Evolutionary conservation across 2,113 vertebrate genomes (phyloP), one percentile per base, ranked within the genome.

Genomic region (Phoxinus phoxinus): DNA sequence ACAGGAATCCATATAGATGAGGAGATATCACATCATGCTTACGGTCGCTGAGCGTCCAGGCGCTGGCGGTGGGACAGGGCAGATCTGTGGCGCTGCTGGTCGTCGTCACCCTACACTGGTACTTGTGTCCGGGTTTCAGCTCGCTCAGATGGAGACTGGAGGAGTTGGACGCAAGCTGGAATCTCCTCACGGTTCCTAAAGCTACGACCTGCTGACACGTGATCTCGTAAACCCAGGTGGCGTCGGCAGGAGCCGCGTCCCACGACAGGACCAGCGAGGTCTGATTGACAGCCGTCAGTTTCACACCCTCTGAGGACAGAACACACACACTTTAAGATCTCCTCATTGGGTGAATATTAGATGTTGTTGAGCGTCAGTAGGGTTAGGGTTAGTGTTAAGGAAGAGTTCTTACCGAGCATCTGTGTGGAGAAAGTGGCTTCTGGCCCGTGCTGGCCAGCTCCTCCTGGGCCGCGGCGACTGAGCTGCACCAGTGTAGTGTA

Each of bases 41-140:
- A 97, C 96, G 93, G 85, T 97, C 91, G 4, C 96, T 97, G 58
- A 95, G 95, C 27, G 96, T 97, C 96, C 96, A 97, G 2, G 96
- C 94, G 0, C 89, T 93, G 23, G 96, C 90, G 19, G 92, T 92
- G 83, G 95, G 92, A 86, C 95, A 95, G 94, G 94, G 95, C 85
- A 95, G 95, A 78, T 94, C 94, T 63, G 93, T 91, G 19, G 93
- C 93, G 35, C 92, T 94, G 88, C 92, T 95, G 83, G 95, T 95
- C 71, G 95, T 95, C 75, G 94, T 90, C 59, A 96, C 94, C 77
- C 92, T 92, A 85, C 96, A 96, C 86, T 93, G 80, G 13, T 97
- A 97, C 65, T 95, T 93, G 90, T 95, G 93, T 88, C 94, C 94
- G 88, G 96, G 95, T 63, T 93, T 89, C 80, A 97, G 92, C 32